Base-by-base conservation (phyloP, 1,140 invertebrate genomes). In the Chymomyza costata region DNA sequence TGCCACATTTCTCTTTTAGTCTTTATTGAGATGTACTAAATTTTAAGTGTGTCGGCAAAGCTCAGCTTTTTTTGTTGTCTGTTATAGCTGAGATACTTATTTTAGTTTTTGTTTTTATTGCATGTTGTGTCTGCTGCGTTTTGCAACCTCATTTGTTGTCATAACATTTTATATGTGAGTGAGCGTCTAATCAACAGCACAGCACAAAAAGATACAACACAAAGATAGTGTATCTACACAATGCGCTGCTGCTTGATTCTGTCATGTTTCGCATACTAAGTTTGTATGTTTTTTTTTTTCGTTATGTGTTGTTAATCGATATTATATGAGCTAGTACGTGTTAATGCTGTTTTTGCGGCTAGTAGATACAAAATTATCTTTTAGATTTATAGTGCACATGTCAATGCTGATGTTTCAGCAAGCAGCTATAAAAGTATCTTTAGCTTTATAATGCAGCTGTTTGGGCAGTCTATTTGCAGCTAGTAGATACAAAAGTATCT, bases 131-230 rank as follows among this genome's bases (percentile, higher is more conserved):
- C 64, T 80, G 73, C 56, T 65, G 73, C 74, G 54, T 78, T 78
- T 78, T 80, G 73, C 73, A 80, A 73, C 71, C 71, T 78, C 65
- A 73, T 80, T 65, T 48, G 59, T 74, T 68, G 73, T 78, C 71
- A 78, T 78, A 78, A 78, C 71, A 78, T 67, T 60, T 73, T 58
- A 52, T 49, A 49, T 51, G 21, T 57, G 35, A 28, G n/a, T n/a
- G n/a, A 78, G 71, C 67, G 66, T 80, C 71, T 76, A 76, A 76
- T 76, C 71, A 57, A 71, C 57, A 40, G 34, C 56, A 55, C 65
- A 41, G 11, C 35, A 30, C 30, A 56, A 32, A 61, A 49, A 70
- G 64, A 65, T 65, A 65, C 66, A 37, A 39, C 45, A 61, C 18
- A 63, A 3, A 78, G 53, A 80, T 78, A 78, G 62, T 66, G 71